phyloP scores from a whole-genome alignment of 2,888 invertebrate genomes.

The Crematogaster levior region DNA sequence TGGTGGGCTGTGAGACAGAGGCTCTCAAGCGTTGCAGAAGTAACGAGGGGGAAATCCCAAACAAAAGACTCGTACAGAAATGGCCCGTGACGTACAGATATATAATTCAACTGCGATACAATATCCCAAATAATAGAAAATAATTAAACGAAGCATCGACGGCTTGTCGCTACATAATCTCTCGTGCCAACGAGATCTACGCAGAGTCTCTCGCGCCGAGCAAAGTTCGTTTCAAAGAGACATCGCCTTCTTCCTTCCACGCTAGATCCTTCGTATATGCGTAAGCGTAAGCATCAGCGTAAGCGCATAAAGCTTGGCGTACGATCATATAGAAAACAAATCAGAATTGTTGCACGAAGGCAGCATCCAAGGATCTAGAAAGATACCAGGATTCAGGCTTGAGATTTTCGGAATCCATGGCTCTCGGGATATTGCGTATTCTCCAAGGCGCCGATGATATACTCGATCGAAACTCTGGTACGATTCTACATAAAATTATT shows the following conservation, averaged over 20 bases:
- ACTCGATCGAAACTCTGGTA: neutral
- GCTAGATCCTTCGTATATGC: slow-evolving; percentile 31
- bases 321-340: slow-evolving; percentile 22
- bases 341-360: slow-evolving; percentile 27
- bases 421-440: neutral
- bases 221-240: slow-evolving; percentile 16
- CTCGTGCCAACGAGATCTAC: slow-evolving; percentile 35
- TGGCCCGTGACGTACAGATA: neutral
- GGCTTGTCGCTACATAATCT: slow-evolving; percentile 38
- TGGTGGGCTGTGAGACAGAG: neutral
- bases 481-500: slow-evolving; percentile 1
- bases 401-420: neutral
- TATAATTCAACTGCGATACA: slow-evolving; percentile 32
- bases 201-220: slow-evolving; percentile 13
- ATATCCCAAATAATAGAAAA: slow-evolving; percentile 42
- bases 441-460: no score
- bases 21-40: neutral
- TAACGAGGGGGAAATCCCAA: neutral
- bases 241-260: neutral
- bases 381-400: neutral
- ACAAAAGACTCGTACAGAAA: neutral
- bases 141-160: slow-evolving; percentile 47
- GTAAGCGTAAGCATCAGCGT: slow-evolving; percentile 39
- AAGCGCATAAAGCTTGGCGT: slow-evolving; percentile 34
- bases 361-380: slow-evolving; percentile 22